Evolutionary conservation across 1,140 invertebrate species (phyloP).

Genomic region (Panagrolaimus sp.): DNA sequence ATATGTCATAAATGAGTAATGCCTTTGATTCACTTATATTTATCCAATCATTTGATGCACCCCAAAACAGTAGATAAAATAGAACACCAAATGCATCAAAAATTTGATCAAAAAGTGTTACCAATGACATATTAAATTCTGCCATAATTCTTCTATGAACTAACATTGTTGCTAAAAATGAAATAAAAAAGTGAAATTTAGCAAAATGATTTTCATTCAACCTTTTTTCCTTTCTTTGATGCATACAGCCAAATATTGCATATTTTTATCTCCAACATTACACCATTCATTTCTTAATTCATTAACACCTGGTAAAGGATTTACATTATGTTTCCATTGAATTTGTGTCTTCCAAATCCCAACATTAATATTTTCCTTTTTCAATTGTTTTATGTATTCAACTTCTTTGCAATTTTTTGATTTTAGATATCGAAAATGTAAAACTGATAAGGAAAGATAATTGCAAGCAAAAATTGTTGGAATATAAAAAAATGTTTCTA

Average conservation of each 20-base stretch:
- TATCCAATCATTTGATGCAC: constrained; percentile 11
- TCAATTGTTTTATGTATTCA: not conserved
- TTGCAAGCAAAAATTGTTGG: constrained; percentile 26
- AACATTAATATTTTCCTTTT: not conserved
- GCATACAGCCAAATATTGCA: not conserved
- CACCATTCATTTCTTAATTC: constrained; percentile 10
- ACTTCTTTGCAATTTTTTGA: not conserved
- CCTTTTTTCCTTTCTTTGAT: constrained; percentile 10
- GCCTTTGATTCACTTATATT: not conserved
- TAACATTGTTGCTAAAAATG: constrained; percentile 14
- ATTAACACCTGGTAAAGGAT: constrained; percentile 3
- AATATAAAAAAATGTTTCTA: constrained; percentile 27
- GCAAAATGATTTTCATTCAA: not conserved
- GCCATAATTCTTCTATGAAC: constrained; percentile 15
- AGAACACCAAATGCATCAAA: constrained; percentile 26
- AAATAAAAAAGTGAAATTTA: not conserved
- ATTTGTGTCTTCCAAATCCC: not conserved
- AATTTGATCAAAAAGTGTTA: constrained; percentile 26
- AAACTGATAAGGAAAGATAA: constrained; percentile 17
- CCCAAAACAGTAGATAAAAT: constrained; percentile 31
- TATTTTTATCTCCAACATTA: not conserved
- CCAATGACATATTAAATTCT: constrained; percentile 23
- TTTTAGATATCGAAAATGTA: constrained; percentile 22
- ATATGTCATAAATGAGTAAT: constrained; percentile 22
- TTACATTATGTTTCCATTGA: not conserved